Conservation (phyloP, 2,113 vertebrate species). For the Passer domesticus region DNA sequence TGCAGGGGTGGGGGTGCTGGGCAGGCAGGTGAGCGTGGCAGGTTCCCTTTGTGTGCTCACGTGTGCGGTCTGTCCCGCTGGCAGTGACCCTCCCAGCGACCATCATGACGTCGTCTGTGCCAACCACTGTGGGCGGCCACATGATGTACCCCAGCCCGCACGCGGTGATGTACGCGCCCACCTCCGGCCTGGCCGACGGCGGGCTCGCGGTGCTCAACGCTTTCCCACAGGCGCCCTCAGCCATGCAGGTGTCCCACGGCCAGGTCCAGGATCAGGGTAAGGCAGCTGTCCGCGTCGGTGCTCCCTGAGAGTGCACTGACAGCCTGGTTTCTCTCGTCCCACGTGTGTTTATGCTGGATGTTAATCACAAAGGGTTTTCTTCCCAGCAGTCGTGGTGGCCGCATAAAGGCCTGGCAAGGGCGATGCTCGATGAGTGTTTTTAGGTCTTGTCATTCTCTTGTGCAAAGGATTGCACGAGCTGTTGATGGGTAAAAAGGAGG, state of each 20-base stretch:
- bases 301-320: neutral
- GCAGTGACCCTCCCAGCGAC: slow-evolving; percentile 94
- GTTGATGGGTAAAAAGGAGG: neutral
- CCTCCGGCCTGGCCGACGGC: slow-evolving; percentile 86
- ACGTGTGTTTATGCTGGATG: rapidly evolving
- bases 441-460: neutral
- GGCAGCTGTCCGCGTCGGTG: neutral
- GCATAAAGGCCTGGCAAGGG: neutral
- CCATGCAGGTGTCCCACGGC: slow-evolving; percentile 95
- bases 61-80: slow-evolving; percentile 26
- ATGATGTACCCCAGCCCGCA: slow-evolving; percentile 98
- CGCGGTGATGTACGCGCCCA: slow-evolving; percentile 95
- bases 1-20: neutral
- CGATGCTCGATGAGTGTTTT: neutral
- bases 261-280: slow-evolving; percentile 92
- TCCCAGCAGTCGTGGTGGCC: neutral
- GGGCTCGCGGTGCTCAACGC: slow-evolving; percentile 95
- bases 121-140: slow-evolving; percentile 93
- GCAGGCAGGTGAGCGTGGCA: neutral
- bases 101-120: slow-evolving; percentile 95
- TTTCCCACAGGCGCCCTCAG: slow-evolving; percentile 89
- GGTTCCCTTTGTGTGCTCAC: neutral
- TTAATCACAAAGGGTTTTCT: neutral
- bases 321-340: neutral
- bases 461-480: neutral